Conservation (phyloP, 2,797 vertebrate genomes). For the Sandelia bainsii region DNA sequence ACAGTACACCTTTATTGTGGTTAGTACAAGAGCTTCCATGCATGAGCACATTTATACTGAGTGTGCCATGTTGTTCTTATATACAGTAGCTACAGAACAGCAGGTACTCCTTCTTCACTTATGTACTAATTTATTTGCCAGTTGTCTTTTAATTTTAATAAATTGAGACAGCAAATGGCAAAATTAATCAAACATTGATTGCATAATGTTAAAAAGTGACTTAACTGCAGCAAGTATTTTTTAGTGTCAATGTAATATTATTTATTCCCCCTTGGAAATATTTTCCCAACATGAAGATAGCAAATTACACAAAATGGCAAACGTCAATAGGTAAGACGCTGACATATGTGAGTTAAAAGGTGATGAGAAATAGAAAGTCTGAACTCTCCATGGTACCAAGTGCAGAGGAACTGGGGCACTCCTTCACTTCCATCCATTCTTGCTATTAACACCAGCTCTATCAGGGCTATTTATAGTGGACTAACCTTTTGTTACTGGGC, state of each 20-base stretch:
- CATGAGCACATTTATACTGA: background rate
- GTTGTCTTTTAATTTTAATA: no score
- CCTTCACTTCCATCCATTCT: constrained; percentile 47
- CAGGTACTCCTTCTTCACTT: no score
- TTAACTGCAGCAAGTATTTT: background rate
- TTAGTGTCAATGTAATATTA: constrained; percentile 14
- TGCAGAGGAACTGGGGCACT: constrained; percentile 13
- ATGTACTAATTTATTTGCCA: no score
- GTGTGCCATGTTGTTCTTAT: background rate
- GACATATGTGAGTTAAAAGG: constrained; percentile 36
- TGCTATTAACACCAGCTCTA: constrained; percentile 54
- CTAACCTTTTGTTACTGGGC: constrained; percentile 80
- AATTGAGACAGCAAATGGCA: no score
- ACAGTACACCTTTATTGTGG: background rate
- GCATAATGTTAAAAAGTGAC: no score
- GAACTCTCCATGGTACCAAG: constrained; percentile 14
- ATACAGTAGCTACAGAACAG: background rate
- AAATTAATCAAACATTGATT: no score
- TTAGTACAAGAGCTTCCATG: background rate
- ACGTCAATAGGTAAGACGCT: constrained; percentile 30
- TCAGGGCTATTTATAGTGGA: constrained; percentile 79
- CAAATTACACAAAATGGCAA: constrained; percentile 61
- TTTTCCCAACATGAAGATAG: constrained; percentile 45
- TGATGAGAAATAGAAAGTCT: constrained; percentile 27
- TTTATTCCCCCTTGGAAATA: constrained; percentile 44